phyloP scores from a whole-genome alignment of 2,888 invertebrate genomes.

The Tetheella fluctuosa region DNA sequence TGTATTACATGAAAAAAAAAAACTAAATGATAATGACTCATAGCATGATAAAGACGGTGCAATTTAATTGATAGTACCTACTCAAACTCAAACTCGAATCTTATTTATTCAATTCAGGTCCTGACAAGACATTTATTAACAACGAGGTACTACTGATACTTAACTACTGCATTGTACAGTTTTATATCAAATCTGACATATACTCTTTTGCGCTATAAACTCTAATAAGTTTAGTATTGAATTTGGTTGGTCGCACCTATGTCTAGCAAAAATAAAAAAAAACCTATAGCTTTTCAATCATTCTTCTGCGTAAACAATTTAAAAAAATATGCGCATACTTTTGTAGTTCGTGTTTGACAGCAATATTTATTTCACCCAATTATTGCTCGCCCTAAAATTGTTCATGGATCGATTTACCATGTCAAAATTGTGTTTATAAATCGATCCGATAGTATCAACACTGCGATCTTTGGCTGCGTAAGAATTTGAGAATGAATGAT shows the following conservation, averaged over 20 bases:
- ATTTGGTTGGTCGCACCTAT: no score
- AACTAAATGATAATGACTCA: constrained; percentile 2
- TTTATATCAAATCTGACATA: no score
- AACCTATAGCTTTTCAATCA: no score
- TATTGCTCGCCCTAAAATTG: constrained; percentile 57
- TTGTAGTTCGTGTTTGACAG: constrained; percentile 10
- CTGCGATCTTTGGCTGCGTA: constrained; percentile 26
- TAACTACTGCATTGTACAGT: no score
- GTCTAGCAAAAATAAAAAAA: no score
- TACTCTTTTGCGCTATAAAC: no score
- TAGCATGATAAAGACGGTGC: background rate
- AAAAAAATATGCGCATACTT: background rate
- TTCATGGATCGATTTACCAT: constrained; percentile 57
- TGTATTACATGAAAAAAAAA: background rate
- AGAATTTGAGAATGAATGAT: constrained; percentile 59
- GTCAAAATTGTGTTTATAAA: constrained; percentile 64
- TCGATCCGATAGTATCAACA: constrained; percentile 59
- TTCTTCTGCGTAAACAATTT: no score
- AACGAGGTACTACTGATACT: no score
- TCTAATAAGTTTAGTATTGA: no score
- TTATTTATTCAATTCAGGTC: no score
- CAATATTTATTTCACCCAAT: constrained; percentile 38
- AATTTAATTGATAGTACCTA: background rate
- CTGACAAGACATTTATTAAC: no score
- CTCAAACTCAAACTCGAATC: no score